These are phyloP conservation scores for Gerris lacustris DNA, from an alignment of 2,888 invertebrate species.

Conservation along the genomic window DNA sequence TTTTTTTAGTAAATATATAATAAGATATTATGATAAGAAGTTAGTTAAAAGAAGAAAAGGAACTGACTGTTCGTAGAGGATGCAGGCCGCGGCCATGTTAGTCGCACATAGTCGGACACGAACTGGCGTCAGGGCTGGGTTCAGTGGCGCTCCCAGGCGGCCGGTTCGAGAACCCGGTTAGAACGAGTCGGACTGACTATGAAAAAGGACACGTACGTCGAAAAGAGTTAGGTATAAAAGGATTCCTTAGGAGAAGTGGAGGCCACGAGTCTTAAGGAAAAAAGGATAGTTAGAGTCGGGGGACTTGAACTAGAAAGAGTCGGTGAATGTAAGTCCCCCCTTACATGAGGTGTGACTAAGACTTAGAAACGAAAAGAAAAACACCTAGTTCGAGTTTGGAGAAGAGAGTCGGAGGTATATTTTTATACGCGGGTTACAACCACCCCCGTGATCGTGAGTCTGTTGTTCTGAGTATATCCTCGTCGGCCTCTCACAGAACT, in stretches of 20 bases:
- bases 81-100: conserved; percentile 19
- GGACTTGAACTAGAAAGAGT: too few relatives aligned
- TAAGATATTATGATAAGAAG: not conserved
- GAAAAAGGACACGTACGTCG: not conserved
- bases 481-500: too few relatives aligned
- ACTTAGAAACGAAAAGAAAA: too few relatives aligned
- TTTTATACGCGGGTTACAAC: too few relatives aligned
- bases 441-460: too few relatives aligned
- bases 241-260: not conserved
- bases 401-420: too few relatives aligned
- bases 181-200: not conserved
- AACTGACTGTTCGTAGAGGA: conserved; percentile 21
- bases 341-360: too few relatives aligned
- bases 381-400: too few relatives aligned
- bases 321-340: too few relatives aligned
- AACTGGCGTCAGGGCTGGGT: not conserved
- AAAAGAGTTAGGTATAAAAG: not conserved
- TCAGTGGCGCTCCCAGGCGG: not conserved
- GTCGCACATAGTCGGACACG: conserved; percentile 1
- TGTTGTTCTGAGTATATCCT: too few relatives aligned
- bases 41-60: conserved; percentile 17
- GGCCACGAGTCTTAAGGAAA: not conserved
- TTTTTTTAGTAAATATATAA: not conserved
- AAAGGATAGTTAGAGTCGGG: too few relatives aligned
- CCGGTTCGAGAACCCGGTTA: not conserved